These are phyloP conservation scores for Diarsia brunnea DNA, from an alignment of 2,888 invertebrate species.

Conservation along the genomic window DNA sequence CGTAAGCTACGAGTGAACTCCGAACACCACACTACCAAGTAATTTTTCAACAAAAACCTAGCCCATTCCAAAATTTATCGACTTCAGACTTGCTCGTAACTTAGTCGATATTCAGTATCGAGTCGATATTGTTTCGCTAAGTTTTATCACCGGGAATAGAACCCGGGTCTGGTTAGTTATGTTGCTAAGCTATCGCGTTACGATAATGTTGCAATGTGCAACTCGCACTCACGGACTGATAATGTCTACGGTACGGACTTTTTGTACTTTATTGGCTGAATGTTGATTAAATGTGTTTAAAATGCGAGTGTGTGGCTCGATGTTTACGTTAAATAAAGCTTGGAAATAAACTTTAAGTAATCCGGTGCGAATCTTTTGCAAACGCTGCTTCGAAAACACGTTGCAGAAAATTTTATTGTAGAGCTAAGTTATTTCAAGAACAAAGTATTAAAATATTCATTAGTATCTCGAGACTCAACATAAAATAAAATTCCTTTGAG, in stretches of 20 bases:
- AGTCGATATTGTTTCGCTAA: conserved; percentile 83
- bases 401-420: conserved; percentile 1
- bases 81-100: conserved; percentile 72
- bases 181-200: conserved; percentile 80
- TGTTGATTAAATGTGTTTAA: conserved; percentile 63
- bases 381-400: conserved; percentile 3
- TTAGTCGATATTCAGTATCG: conserved; percentile 85
- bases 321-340: conserved; percentile 44
- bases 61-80: conserved; percentile 70
- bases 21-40: conserved; percentile 21
- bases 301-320: conserved; percentile 38
- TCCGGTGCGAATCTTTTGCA: conserved; percentile 22
- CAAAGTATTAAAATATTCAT: conserved; percentile 4
- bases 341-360: conserved; percentile 33
- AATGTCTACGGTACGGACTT: conserved; percentile 59
- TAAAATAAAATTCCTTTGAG: conserved; percentile 23
- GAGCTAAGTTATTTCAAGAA: conserved; percentile 1
- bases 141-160: conserved; percentile 84
- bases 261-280: conserved; percentile 60
- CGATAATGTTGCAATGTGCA: conserved; percentile 81
- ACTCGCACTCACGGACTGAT: conserved; percentile 68
- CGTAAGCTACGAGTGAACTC: neutral
- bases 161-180: conserved; percentile 81
- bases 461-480: neutral
- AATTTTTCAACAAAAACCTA: conserved; percentile 54